Base-by-base conservation (phyloP, 2,113 vertebrate species). In the Neogobius melanostomus region DNA sequence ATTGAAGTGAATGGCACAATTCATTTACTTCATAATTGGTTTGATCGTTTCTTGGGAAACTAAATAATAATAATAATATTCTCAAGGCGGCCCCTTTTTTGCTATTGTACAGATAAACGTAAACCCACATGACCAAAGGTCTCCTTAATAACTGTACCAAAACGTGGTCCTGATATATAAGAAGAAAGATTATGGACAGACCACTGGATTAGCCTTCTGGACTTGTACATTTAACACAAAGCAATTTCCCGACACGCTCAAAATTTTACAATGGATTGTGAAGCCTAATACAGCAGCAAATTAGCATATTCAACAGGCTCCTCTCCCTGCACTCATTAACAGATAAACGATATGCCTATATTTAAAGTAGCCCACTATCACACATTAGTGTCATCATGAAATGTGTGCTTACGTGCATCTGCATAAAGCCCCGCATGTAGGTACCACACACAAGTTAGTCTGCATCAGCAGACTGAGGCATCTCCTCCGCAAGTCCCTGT, bases 251-350 rank as follows among this genome's bases (percentile, higher is more conserved):
- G 71, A 77, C 93, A 93, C 89, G 90, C 93, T 91, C 92, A 94
- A 92, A 92, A 92, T 93, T 93, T 71, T 75, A 80, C 93, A 93
- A 93, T 93, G 95, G 94, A 94, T 93, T 95, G 94, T 94, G 93
- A 95, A 96, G 94, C 92, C 94, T 96, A 95, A 95, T 95, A 95
- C 91, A 92, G 93, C 92, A 94, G 95, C 94, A 95, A 96, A 98
- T 98, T 95, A 96, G 90, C 95, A 96, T 98, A 96, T 97, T 96
- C 95, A 97, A 96, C 95, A 94, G 94, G 92, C 95, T 96, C 95
- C 95, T 96, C 96, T 95, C 95, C 95, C 95, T 84, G 92, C 94
- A 90, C 94, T 95, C 94, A 93, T 95, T 95, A 96, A 94, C 94
- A 95, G 95, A 94, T 94, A 94, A 93, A 95, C 94, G 94, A 96